Percentiles rank a stretch among this genome's conserved stretches.
Conservation (phyloP, 2,888 invertebrate species). For the Drosophila neotestacea region DNA sequence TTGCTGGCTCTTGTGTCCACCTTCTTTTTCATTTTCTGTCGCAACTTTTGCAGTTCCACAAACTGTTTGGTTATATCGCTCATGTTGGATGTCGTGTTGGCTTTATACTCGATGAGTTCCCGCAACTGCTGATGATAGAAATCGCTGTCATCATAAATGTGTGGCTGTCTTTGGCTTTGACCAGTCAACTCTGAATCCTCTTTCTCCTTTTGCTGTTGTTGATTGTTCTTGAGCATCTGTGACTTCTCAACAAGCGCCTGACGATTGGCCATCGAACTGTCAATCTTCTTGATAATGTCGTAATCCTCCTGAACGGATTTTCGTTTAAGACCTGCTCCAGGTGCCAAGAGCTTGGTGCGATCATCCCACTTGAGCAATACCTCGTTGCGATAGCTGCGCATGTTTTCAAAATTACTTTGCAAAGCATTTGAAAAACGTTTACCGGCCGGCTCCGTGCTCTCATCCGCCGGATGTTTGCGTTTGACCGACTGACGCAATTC, state of each 20-base stretch:
- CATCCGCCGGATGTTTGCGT: constrained; percentile 35
- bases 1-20: constrained; percentile 97
- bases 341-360: constrained; percentile 91
- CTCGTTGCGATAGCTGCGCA: constrained; percentile 90
- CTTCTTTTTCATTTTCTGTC: constrained; percentile 96
- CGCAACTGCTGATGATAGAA: constrained; percentile 97
- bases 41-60: constrained; percentile 95
- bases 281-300: constrained; percentile 90
- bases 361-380: constrained; percentile 98
- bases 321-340: constrained; percentile 87
- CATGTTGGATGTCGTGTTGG: constrained; percentile 93
- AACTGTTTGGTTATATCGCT: constrained; percentile 95
- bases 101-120: constrained; percentile 96
- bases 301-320: constrained; percentile 86
- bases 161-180: constrained; percentile 77
- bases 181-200: background rate
- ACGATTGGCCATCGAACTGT: constrained; percentile 92
- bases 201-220: constrained; percentile 85
- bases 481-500: constrained; percentile 88
- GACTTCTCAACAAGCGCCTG: constrained; percentile 91
- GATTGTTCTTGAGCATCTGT: constrained; percentile 90
- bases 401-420: constrained; percentile 87
- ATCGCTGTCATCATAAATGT: constrained; percentile 98
- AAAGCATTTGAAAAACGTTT: constrained; percentile 85
- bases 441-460: constrained; percentile 22